Conservation (phyloP, 2,888 invertebrate species). For the Heteromurus nitidus region DNA sequence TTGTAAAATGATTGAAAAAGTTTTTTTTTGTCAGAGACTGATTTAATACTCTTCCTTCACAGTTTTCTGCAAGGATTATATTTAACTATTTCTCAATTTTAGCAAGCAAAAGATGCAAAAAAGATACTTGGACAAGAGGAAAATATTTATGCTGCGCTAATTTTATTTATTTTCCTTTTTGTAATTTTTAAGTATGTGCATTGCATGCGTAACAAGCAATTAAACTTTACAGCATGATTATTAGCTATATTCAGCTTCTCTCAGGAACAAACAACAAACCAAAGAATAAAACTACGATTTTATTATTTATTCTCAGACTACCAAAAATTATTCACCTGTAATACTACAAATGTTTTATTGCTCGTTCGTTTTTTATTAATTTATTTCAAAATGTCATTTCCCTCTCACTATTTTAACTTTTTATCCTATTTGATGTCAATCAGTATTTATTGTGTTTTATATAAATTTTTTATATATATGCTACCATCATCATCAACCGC, state of each 20-base stretch:
- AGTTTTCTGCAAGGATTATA: background rate
- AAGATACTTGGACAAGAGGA: background rate
- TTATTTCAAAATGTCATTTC: background rate
- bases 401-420: background rate
- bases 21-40: slow-evolving; percentile 66
- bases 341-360: background rate
- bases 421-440: background rate
- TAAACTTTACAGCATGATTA: background rate
- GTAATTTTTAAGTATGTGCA: background rate
- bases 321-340: background rate
- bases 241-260: too few relatives aligned
- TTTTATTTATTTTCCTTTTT: background rate
- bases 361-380: background rate
- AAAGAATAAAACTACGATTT: background rate
- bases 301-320: background rate
- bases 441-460: background rate
- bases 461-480: background rate
- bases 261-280: slow-evolving; percentile 1
- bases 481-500: background rate
- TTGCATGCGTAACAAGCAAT: background rate
- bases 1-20: slow-evolving; percentile 4
- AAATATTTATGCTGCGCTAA: background rate
- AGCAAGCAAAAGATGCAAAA: background rate
- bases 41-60: slow-evolving; percentile 64
- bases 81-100: background rate